Percentiles rank a stretch among this genome's conserved stretches.
phyloP scores from a whole-genome alignment of 2,797 vertebrate genomes.

The Phoxinus dragarum region DNA sequence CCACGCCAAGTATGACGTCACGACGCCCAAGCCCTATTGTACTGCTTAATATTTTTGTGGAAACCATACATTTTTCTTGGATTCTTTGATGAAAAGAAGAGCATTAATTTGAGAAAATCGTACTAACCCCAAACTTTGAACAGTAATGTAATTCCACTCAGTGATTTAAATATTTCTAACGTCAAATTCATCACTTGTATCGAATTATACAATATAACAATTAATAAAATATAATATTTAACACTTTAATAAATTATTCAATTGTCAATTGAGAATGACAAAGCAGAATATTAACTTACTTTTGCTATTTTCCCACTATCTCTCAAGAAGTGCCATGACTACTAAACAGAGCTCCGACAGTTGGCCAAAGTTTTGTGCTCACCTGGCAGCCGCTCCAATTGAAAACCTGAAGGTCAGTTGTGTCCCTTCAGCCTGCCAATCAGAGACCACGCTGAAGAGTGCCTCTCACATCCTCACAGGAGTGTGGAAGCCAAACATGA shows the following conservation, averaged over 20 bases:
- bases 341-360: not conserved
- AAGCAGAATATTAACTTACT: not conserved
- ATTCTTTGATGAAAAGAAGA: too few relatives aligned
- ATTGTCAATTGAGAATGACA: not conserved
- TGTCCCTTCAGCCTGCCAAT: not conserved
- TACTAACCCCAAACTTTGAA: not conserved
- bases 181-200: not conserved
- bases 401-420: conserved; percentile 8
- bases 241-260: not conserved
- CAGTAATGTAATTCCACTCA: not conserved
- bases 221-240: not conserved
- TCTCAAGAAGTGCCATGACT: conserved; percentile 6
- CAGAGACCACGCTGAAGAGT: not conserved
- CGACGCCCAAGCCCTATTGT: too few relatives aligned
- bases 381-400: conserved; percentile 7
- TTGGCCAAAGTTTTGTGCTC: not conserved
- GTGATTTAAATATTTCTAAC: too few relatives aligned
- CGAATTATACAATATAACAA: not conserved
- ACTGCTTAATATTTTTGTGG: too few relatives aligned
- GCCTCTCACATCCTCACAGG: not conserved
- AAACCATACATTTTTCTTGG: too few relatives aligned
- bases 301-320: not conserved
- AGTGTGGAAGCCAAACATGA: not conserved
- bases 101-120: too few relatives aligned
- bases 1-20: too few relatives aligned